Base-by-base conservation (phyloP, 53 echinoderm and acorn worm genomes). In the Apostichopus leukothele region DNA sequence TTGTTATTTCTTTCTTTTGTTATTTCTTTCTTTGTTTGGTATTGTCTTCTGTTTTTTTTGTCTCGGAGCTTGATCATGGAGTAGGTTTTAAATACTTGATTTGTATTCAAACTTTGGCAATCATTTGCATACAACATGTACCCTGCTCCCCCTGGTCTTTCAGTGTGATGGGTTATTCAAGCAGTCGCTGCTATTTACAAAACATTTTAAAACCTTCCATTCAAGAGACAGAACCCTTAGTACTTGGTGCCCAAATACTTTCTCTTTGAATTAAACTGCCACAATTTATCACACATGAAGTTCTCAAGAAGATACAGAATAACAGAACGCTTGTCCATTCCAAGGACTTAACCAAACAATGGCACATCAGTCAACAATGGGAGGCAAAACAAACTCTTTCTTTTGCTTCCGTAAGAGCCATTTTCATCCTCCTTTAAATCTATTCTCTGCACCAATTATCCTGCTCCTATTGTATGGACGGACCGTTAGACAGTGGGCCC, bases 381-480 rank as follows among this genome's bases (percentile, higher is more conserved):
- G n/a, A 79, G 77, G 79, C 79, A 79, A 79, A 79, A 79, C 79
- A 79, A 79, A 79, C 79, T 79, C 18, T 51, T 53, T 79, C 79
- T 51, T 79, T 53, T 19, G 39, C 53, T 13, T 16, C 63, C 16
- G 63, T 63, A 7, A 63, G 63, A 63, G 63, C 63, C 16, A 16
- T 63, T 63, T 63, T 16, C 63, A 9, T 63, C 63, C 63, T 63
- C 63, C 16, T 53, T 53, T 51, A 79, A 79, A 19, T 79, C 79
- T 53, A 51, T 79, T 79, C 53, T 79, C 51, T 79, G 52, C 7
- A 53, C 13, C 79, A 79, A 79, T 79, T 79, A 79, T 79, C 79
- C 39, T 14, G 50, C 53, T 50, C n/a, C 50, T 18, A 50, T 79
- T 79, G 79, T 52, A 51, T 9, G 10, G 18, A 13, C 18, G 19